phyloP scores from a whole-genome alignment of 2,797 vertebrate genomes.

The Chiroxiphia lanceolata region DNA sequence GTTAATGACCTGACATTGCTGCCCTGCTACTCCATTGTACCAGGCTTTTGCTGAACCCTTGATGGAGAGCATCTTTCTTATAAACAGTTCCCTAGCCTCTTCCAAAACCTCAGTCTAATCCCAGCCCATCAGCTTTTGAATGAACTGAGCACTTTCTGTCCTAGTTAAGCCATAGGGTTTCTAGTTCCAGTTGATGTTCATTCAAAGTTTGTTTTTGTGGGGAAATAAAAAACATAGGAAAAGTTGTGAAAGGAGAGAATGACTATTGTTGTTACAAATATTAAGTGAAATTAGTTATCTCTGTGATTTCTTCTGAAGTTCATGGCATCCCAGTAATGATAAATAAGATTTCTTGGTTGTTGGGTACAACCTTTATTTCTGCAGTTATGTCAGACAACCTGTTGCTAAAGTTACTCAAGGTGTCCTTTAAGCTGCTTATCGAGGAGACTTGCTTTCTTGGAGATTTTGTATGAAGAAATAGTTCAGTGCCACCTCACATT shows the following conservation, averaged over 20 bases:
- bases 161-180: not conserved
- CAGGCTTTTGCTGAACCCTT: not conserved
- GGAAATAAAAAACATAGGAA: not conserved
- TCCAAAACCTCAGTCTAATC: not conserved
- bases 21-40: not conserved
- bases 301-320: not conserved
- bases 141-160: not conserved
- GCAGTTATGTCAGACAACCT: not conserved
- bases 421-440: not conserved
- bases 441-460: not conserved
- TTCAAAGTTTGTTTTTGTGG: not conserved
- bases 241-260: not conserved
- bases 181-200: not conserved
- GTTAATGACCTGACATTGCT: constrained; percentile 32
- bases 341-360: not conserved
- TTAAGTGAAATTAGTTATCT: not conserved
- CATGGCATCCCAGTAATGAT: not conserved
- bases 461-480: not conserved
- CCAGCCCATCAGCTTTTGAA: not conserved
- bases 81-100: not conserved
- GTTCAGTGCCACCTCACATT: not conserved
- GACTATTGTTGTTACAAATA: not conserved
- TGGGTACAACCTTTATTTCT: not conserved
- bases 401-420: not conserved
- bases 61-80: not conserved